phyloP scores from a whole-genome alignment of 2,113 vertebrate species.

The Hylia prasina region DNA sequence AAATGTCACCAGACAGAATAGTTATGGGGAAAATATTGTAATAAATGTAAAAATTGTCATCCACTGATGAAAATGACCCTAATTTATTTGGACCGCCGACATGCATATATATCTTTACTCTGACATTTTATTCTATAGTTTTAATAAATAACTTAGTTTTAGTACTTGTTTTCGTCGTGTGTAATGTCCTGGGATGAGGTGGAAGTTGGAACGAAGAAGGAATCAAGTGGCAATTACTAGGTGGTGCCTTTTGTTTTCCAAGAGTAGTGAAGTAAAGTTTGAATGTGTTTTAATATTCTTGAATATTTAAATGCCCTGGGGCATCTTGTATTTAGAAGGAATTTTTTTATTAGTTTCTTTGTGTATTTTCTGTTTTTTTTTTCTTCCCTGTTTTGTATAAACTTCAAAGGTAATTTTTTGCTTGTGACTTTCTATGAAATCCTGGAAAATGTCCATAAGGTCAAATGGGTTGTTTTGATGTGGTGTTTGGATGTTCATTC shows the following conservation, averaged over 20 bases:
- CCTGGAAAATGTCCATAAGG: not conserved
- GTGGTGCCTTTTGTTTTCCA: not conserved
- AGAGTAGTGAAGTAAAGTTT: not conserved
- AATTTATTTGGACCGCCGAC: not conserved
- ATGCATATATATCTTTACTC: not conserved
- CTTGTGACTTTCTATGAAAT: not conserved
- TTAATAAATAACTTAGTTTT: slow-evolving; percentile 35
- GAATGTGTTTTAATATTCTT: not conserved
- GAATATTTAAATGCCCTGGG: not conserved
- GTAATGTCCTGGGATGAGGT: not conserved
- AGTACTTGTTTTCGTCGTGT: not conserved
- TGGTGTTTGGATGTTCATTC: not conserved
- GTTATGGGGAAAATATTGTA: slow-evolving; percentile 42
- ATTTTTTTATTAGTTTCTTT: not conserved
- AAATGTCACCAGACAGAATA: slow-evolving; percentile 21
- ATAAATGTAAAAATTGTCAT: slow-evolving; percentile 34
- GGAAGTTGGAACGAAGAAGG: not conserved
- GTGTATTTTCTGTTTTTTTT: not conserved
- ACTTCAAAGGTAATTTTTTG: not conserved
- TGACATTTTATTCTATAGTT: not conserved
- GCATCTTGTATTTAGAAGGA: not conserved
- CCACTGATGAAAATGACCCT: slow-evolving; percentile 13
- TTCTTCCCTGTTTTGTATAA: not conserved
- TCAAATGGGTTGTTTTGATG: not conserved
- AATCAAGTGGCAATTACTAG: not conserved